phyloP scores from a whole-genome alignment of 1,140 invertebrate species.

The Bombus superbus region DNA sequence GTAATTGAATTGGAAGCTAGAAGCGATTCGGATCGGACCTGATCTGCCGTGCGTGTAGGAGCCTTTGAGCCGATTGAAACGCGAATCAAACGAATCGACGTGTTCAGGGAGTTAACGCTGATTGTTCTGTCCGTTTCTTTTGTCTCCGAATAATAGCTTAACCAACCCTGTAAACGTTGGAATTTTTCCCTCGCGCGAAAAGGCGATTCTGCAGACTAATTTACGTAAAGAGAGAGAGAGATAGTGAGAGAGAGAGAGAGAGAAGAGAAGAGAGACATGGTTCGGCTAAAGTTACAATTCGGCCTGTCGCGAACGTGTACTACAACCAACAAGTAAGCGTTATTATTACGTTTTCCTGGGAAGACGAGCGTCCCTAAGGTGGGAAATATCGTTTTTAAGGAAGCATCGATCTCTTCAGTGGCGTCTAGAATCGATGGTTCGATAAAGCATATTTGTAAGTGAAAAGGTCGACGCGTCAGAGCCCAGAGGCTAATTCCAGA shows the following conservation, averaged over 20 bases:
- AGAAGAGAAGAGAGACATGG: not conserved
- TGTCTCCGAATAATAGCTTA: not conserved
- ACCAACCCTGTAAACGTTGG: not conserved
- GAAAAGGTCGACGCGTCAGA: not conserved
- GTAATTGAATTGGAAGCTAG: conserved; percentile 4
- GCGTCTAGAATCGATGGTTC: not conserved
- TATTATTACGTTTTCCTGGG: no score
- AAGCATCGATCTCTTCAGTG: not conserved
- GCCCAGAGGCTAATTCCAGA: conserved; percentile 29
- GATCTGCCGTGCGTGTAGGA: not conserved
- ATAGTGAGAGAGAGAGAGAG: not conserved
- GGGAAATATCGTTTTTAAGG: not conserved
- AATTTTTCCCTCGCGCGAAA: not conserved
- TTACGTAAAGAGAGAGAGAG: not conserved
- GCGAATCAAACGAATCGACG: not conserved
- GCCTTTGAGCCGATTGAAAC: not conserved
- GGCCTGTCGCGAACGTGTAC: not conserved
- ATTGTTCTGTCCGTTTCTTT: not conserved
- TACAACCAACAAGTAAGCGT: no score
- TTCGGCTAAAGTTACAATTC: not conserved
- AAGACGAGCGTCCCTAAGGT: no score
- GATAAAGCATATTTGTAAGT: not conserved
- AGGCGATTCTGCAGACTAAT: not conserved
- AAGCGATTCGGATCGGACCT: not conserved
- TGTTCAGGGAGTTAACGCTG: not conserved